Evolutionary conservation across 2,113 vertebrate genomes (phyloP).

Genomic region (Rhinoderma darwinii): DNA sequence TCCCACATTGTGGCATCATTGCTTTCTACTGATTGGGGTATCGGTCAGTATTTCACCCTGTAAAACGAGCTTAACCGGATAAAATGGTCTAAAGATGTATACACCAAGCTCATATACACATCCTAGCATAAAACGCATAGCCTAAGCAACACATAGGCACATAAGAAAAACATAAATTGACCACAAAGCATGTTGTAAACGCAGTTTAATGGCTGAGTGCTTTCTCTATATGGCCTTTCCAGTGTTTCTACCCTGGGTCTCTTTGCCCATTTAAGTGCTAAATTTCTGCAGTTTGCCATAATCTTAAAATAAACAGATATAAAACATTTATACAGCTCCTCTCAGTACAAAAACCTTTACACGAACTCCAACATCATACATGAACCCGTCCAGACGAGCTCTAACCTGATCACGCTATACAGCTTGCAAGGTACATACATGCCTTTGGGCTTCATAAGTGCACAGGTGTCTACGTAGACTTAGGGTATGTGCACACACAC

Average conservation of each 20-base stretch:
- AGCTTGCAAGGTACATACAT: neutral
- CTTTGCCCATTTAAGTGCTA: conserved; percentile 52
- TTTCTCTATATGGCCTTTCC: conserved; percentile 46
- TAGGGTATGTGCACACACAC: too few relatives aligned
- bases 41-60: too few relatives aligned
- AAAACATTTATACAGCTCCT: conserved; percentile 48
- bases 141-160: neutral
- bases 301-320: conserved; percentile 54
- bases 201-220: conserved; percentile 45
- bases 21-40: too few relatives aligned
- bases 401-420: conserved; percentile 8
- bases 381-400: conserved; percentile 47
- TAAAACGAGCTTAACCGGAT: too few relatives aligned
- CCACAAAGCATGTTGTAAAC: conserved; percentile 36
- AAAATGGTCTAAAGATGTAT: neutral
- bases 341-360: conserved; percentile 53
- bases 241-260: conserved; percentile 34
- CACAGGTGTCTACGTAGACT: conserved; percentile 13
- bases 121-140: neutral
- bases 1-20: too few relatives aligned
- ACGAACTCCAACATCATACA: conserved; percentile 17
- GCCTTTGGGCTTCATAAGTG: conserved; percentile 13
- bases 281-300: conserved; percentile 35
- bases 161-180: neutral
- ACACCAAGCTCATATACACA: neutral